A percentile compares a stretch with the other conserved stretches of the same genome.
These are phyloP conservation scores for Metallyticus violacea DNA, from an alignment of 2,888 invertebrate genomes.

Conservation along the genomic window DNA sequence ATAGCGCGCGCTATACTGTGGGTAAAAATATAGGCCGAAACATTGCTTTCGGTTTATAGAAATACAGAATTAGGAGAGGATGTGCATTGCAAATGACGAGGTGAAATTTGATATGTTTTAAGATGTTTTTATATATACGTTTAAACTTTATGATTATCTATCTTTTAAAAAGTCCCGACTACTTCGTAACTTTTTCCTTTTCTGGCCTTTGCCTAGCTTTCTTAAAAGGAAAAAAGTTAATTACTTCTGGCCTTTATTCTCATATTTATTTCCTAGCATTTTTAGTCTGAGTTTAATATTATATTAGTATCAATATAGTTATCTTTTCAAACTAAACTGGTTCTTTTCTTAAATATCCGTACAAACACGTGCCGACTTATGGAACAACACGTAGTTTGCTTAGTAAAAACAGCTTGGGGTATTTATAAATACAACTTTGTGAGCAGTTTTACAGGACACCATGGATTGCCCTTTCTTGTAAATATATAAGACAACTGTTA, in stretches of 20 bases:
- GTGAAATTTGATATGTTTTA: slow-evolving; percentile 21
- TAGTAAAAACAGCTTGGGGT: neutral
- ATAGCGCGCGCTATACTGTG: neutral
- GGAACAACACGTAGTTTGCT: neutral
- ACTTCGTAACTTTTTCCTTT: neutral
- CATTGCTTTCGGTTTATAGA: neutral
- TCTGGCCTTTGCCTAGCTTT: neutral
- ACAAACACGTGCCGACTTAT: too few relatives aligned
- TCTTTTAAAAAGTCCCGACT: neutral
- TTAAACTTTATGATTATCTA: neutral
- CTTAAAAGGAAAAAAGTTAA: neutral
- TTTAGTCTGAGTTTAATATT: neutral
- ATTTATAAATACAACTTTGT: neutral
- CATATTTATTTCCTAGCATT: neutral
- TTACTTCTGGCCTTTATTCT: neutral
- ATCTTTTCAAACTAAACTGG: neutral
- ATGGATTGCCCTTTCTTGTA: neutral
- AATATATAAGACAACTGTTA: neutral
- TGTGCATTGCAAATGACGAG: slow-evolving; percentile 10
- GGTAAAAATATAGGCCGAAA: neutral
- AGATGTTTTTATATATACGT: neutral
- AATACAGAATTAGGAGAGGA: neutral
- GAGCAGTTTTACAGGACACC: neutral
- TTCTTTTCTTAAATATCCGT: neutral
- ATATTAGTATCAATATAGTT: neutral